Evolutionary conservation across 2,113 vertebrate species (phyloP).

Genomic region (Nesogale talazaci): DNA sequence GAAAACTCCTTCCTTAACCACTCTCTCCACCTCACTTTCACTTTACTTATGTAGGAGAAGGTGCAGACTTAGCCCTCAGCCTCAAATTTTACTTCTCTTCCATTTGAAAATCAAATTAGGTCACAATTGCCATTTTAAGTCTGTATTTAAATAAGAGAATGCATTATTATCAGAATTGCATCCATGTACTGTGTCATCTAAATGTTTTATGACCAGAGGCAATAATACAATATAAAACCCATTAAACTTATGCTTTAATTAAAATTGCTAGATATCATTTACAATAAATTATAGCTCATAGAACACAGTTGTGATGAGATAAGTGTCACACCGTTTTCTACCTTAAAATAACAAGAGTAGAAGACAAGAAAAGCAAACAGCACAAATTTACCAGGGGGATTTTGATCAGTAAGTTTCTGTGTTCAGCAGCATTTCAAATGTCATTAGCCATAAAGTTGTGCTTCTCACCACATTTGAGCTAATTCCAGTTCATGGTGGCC

Average conservation of each 20-base stretch:
- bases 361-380: constrained; percentile 7
- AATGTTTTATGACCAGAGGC: constrained; percentile 12
- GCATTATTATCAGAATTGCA: neutral
- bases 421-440: constrained; percentile 12
- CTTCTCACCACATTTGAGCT: neutral
- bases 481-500: too few species aligned
- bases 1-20: neutral
- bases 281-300: neutral
- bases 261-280: neutral
- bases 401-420: neutral
- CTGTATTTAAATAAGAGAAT: constrained; percentile 31
- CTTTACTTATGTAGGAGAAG: neutral
- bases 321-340: neutral
- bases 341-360: neutral
- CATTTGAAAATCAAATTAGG: neutral
- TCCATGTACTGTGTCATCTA: neutral
- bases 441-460: neutral
- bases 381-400: neutral
- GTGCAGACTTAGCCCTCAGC: neutral
- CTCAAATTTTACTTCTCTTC: neutral
- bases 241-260: constrained; percentile 39
- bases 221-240: neutral
- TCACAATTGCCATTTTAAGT: constrained; percentile 24
- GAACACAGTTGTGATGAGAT: neutral
- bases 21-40: neutral